Evolutionary conservation across 92 coral and sea anemone genomes (phyloP).

Genomic region (Parazoanthus darwini): DNA sequence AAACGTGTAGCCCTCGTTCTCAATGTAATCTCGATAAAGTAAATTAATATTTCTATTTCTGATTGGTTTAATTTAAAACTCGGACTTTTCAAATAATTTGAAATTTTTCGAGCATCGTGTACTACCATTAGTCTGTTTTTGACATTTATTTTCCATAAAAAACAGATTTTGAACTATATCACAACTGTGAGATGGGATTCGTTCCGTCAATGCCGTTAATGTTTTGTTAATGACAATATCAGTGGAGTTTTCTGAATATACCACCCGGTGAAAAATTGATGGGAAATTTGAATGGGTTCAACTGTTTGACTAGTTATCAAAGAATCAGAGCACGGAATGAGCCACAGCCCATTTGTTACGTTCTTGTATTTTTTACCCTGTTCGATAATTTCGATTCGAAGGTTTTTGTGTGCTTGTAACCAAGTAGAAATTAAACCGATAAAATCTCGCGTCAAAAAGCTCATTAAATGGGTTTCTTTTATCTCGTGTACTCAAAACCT

Average conservation of each 20-base stretch:
- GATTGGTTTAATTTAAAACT: constrained; percentile 20
- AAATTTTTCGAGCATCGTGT: not conserved
- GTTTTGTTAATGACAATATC: not conserved
- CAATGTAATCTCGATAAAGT: constrained; percentile 30
- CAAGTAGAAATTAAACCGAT: constrained; percentile 7
- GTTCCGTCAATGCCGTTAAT: not conserved
- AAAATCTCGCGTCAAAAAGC: constrained; percentile 11
- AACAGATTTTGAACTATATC: not conserved
- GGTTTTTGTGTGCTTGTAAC: not conserved
- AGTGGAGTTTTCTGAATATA: not conserved
- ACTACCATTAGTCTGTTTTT: not conserved
- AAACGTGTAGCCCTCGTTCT: not conserved
- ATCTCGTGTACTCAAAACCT: constrained; percentile 4
- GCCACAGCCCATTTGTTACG: not conserved
- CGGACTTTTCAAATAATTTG: constrained; percentile 3
- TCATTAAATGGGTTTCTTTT: constrained; percentile 31
- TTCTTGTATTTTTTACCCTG: not conserved
- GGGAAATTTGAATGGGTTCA: constrained; percentile 19
- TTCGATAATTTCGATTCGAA: not conserved
- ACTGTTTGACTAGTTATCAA: not conserved
- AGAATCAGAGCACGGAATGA: not conserved
- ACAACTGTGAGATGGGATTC: not conserved
- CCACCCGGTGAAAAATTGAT: constrained; percentile 37
- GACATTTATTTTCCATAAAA: not conserved
- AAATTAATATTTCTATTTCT: constrained; percentile 14